Conservation (phyloP, 2,888 invertebrate genomes). For the Polymixis flavicincta region DNA sequence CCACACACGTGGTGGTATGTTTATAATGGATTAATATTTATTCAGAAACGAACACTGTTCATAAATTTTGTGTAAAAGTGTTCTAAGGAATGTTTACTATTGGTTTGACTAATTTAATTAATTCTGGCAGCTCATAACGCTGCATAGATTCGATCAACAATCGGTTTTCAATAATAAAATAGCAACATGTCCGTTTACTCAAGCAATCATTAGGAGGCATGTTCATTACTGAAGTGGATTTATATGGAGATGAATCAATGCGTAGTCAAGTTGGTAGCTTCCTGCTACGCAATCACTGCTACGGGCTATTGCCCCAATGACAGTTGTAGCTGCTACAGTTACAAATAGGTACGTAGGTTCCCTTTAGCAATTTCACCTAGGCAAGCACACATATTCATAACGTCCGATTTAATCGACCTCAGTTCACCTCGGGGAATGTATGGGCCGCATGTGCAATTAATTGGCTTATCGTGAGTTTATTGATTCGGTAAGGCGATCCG, state of each 20-base stretch:
- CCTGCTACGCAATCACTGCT: slow-evolving; percentile 41
- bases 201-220: neutral
- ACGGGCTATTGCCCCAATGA: slow-evolving; percentile 20
- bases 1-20: slow-evolving; percentile 76
- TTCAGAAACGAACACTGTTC: slow-evolving; percentile 27
- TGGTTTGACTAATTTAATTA: slow-evolving; percentile 36
- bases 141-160: neutral
- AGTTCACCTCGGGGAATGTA: slow-evolving; percentile 78
- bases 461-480: slow-evolving; percentile 89
- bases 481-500: slow-evolving; percentile 90
- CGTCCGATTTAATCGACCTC: slow-evolving; percentile 72
- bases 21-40: slow-evolving; percentile 46
- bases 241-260: slow-evolving; percentile 26
- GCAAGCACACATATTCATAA: slow-evolving; percentile 58
- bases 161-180: slow-evolving; percentile 3
- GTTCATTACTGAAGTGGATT: neutral
- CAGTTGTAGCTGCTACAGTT: neutral
- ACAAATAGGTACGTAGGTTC: slow-evolving; percentile 28
- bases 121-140: slow-evolving; percentile 5
- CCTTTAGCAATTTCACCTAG: slow-evolving; percentile 55
- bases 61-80: slow-evolving; percentile 21
- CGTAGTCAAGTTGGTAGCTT: slow-evolving; percentile 6
- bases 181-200: neutral
- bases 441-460: slow-evolving; percentile 87
- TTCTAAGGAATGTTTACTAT: slow-evolving; percentile 15